Evolutionary conservation across 2,888 invertebrate genomes (phyloP).

Genomic region (Ctenicera cuprea): DNA sequence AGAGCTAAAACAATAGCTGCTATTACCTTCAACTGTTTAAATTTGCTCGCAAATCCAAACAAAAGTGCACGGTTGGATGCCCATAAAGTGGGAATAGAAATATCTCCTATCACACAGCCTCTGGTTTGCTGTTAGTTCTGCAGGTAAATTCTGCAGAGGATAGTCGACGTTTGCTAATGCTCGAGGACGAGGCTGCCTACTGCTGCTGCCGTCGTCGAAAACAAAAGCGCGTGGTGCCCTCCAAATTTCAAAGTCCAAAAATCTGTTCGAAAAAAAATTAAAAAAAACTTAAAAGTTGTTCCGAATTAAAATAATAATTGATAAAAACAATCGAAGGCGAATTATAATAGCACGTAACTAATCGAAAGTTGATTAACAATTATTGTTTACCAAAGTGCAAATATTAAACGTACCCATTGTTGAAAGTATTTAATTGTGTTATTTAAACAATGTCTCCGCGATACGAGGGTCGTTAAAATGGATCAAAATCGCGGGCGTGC

Average conservation of each 20-base stretch:
- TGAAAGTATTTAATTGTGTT: slow-evolving; percentile 14
- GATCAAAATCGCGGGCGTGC: not conserved
- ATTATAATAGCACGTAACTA: no score
- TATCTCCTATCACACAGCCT: slow-evolving; percentile 65
- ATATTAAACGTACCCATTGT: slow-evolving; percentile 15
- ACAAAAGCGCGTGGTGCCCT: not conserved
- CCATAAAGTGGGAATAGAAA: slow-evolving; percentile 67
- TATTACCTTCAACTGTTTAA: slow-evolving; percentile 16
- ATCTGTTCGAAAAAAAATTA: not conserved
- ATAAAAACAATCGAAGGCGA: not conserved
- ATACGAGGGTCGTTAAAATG: slow-evolving; percentile 14
- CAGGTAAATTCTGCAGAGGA: slow-evolving; percentile 61
- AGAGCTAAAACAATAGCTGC: not conserved
- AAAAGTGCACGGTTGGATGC: slow-evolving; percentile 67
- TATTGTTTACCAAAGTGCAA: not conserved
- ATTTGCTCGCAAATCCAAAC: slow-evolving; percentile 46
- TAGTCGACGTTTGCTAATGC: slow-evolving; percentile 60
- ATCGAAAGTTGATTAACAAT: not conserved
- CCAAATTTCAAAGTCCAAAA: not conserved
- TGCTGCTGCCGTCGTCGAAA: slow-evolving; percentile 57
- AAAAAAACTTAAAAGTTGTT: not conserved
- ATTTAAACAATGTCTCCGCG: slow-evolving; percentile 17
- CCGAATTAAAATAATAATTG: not conserved
- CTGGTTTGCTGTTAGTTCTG: slow-evolving; percentile 59
- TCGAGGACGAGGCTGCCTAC: slow-evolving; percentile 58